These are phyloP conservation scores for Alectoris magna DNA, from an alignment of 2,797 vertebrate species.

Conservation along the genomic window DNA sequence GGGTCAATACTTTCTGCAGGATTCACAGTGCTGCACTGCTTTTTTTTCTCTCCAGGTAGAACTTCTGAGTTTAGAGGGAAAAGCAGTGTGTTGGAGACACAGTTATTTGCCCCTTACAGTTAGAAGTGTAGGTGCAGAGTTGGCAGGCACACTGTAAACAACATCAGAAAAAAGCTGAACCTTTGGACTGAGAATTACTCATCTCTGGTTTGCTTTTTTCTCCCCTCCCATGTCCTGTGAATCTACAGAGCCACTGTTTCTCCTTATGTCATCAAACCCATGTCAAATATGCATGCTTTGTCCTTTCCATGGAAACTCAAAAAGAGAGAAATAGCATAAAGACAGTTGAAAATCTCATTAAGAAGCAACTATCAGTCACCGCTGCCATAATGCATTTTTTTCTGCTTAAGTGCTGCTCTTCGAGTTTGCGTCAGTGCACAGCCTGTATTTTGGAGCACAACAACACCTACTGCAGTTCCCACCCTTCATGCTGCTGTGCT, in stretches of 20 bases:
- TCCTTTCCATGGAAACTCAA: neutral
- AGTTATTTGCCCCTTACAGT: neutral
- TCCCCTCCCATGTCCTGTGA: neutral
- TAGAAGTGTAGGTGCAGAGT: neutral
- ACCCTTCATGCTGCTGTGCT: neutral
- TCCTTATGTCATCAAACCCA: neutral
- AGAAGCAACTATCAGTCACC: neutral
- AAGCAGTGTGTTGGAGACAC: neutral
- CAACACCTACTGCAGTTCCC: neutral
- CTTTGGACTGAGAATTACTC: neutral
- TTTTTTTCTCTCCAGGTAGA: neutral
- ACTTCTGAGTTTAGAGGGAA: neutral
- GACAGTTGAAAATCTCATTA: neutral
- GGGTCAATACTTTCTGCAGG: neutral
- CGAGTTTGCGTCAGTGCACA: neutral
- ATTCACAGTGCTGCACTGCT: neutral
- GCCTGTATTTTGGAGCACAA: neutral
- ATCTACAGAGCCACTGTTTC: neutral
- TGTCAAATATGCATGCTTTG: neutral
- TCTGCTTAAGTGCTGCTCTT: neutral
- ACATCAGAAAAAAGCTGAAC: neutral
- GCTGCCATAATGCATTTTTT: neutral
- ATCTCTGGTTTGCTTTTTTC: neutral
- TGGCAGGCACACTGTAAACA: neutral
- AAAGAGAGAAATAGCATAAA: neutral